Evolutionary conservation across 2,113 vertebrate species (phyloP).

Genomic region (Cyanoderma ruficeps): DNA sequence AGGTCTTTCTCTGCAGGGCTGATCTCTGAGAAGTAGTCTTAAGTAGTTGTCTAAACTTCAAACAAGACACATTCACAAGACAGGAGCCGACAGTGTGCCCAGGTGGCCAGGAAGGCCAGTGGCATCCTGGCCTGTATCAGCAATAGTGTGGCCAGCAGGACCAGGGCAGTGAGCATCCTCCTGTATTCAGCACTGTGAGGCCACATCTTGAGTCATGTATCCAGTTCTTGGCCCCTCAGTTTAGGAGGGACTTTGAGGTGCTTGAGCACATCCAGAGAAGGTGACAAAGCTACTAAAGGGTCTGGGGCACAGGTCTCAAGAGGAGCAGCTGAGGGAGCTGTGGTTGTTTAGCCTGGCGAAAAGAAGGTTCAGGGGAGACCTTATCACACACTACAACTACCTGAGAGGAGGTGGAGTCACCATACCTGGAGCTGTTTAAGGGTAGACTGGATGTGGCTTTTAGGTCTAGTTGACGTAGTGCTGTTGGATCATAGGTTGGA

Average conservation of each 20-base stretch:
- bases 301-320: background rate
- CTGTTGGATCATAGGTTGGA: background rate
- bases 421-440: background rate
- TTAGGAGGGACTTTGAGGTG: background rate
- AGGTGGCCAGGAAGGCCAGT: background rate
- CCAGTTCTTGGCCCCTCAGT: background rate
- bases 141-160: background rate
- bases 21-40: background rate
- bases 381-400: background rate
- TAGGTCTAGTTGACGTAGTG: background rate
- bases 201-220: fast-evolving
- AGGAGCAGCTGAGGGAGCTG: background rate
- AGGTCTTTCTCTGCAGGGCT: background rate
- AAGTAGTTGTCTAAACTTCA: background rate
- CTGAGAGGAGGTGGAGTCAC: background rate
- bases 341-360: background rate
- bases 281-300: background rate
- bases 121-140: background rate
- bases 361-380: background rate
- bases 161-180: background rate
- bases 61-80: background rate
- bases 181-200: background rate
- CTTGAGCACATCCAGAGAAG: background rate
- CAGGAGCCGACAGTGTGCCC: background rate
- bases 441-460: background rate